phyloP scores from a whole-genome alignment of 2,888 invertebrate genomes.

The Habroteleia sp. region DNA sequence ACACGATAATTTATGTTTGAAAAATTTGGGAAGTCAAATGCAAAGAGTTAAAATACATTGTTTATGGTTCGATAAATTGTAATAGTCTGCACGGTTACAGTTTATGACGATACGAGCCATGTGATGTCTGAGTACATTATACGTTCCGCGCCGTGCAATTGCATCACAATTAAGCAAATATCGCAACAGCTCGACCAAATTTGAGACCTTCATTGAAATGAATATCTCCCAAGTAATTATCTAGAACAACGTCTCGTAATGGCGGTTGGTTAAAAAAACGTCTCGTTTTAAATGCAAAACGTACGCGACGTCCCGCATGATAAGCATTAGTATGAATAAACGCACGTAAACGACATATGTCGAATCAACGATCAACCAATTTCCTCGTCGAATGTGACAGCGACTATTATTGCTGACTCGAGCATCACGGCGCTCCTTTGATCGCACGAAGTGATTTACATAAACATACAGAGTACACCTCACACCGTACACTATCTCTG shows the following conservation, averaged over 20 bases:
- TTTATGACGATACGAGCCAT: too few species aligned
- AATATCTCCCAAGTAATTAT: not conserved
- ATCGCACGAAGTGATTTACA: slow-evolving; percentile 57
- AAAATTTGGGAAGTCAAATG: too few species aligned
- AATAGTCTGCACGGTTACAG: too few species aligned
- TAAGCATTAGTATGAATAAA: slow-evolving; percentile 54
- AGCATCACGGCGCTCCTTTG: slow-evolving; percentile 57
- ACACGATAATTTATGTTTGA: too few species aligned
- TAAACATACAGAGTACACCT: slow-evolving; percentile 60
- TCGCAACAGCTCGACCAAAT: too few species aligned
- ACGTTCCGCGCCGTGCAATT: too few species aligned
- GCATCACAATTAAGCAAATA: too few species aligned
- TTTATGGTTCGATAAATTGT: too few species aligned
- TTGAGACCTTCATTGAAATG: not conserved
- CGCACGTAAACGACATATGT: slow-evolving; percentile 52
- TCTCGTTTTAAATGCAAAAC: slow-evolving; percentile 47
- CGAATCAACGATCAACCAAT: slow-evolving; percentile 59
- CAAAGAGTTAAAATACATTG: too few species aligned
- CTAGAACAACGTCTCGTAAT: slow-evolving; percentile 5
- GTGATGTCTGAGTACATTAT: too few species aligned
- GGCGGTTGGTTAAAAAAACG: slow-evolving; percentile 23
- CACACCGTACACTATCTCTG: slow-evolving; percentile 32
- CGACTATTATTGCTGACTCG: slow-evolving; percentile 52
- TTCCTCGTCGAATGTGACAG: slow-evolving; percentile 59
- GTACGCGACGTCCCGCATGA: slow-evolving; percentile 23